Conservation (phyloP, 2,888 invertebrate genomes). For the Podabrus alpinus region DNA sequence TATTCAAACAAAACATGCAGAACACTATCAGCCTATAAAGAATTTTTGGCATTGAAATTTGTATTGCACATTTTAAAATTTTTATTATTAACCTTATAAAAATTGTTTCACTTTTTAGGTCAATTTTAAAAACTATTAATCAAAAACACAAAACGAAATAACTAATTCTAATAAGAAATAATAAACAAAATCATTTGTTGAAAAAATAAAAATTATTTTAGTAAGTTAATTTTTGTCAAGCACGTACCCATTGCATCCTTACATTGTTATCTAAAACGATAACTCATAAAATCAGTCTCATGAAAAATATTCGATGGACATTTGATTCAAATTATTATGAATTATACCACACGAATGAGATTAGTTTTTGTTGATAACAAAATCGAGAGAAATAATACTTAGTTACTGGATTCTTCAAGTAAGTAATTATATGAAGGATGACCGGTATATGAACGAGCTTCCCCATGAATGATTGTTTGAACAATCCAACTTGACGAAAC, state of each 20-base stretch:
- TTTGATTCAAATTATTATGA: not conserved
- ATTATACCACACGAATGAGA: not conserved
- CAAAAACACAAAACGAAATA: not conserved
- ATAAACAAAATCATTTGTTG: too few relatives aligned
- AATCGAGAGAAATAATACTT: not conserved
- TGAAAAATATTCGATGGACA: not conserved
- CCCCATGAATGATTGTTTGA: constrained; percentile 69
- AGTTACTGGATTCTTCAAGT: constrained; percentile 6
- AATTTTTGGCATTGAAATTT: not conserved
- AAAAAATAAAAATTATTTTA: not conserved
- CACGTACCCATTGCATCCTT: not conserved
- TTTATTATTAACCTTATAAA: not conserved
- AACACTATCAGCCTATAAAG: not conserved
- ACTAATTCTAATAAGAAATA: not conserved
- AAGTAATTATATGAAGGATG: constrained; percentile 20
- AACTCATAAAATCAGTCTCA: not conserved
- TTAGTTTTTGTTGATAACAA: not conserved
- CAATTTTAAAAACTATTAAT: not conserved
- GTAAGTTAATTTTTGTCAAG: not conserved
- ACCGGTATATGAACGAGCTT: constrained; percentile 36
- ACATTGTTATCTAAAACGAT: not conserved
- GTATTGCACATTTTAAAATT: not conserved
- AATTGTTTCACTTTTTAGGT: not conserved
- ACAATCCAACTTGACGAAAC: constrained; percentile 72
- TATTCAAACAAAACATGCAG: not conserved